These are phyloP conservation scores for Kryphioiulus occultus DNA, from an alignment of 2,888 invertebrate species.

Conservation along the genomic window DNA sequence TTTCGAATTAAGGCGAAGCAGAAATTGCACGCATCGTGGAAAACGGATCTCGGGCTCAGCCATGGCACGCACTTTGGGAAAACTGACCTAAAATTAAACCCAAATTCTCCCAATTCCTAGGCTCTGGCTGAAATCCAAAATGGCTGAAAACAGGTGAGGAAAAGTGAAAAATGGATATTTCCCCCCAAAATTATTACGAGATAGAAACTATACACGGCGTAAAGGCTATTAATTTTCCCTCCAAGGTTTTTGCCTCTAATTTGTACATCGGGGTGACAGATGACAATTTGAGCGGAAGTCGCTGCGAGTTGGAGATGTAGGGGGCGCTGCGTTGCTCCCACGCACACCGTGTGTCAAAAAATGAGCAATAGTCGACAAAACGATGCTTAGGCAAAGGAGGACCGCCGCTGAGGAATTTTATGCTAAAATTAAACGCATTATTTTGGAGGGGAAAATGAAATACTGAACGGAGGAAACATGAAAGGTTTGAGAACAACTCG, in stretches of 20 bases:
- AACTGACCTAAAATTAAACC: conserved; percentile 37
- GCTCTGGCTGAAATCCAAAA: conserved; percentile 29
- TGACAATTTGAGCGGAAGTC: conserved; percentile 32
- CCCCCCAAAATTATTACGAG: conserved; percentile 12
- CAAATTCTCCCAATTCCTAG: conserved; percentile 13
- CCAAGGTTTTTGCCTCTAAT: conserved; percentile 8
- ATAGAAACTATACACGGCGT: background rate
- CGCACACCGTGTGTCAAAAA: background rate
- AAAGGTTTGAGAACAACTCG: background rate
- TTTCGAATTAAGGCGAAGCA: background rate
- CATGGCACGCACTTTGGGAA: background rate
- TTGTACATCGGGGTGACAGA: conserved; percentile 32
- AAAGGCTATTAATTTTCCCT: conserved; percentile 29
- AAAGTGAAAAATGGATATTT: conserved; percentile 1
- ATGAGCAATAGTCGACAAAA: conserved; percentile 21
- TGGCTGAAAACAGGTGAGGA: conserved; percentile 32
- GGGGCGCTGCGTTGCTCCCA: conserved; percentile 7
- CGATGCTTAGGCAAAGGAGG: background rate
- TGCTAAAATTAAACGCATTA: conserved; percentile 1
- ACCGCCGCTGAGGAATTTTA: background rate
- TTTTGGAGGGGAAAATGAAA: background rate
- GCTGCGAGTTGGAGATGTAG: background rate
- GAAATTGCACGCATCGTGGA: conserved; percentile 27
- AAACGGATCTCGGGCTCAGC: background rate
- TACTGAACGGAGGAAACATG: background rate